Evolutionary conservation across 2,797 vertebrate species (phyloP).

Genomic region (Dryobates pubescens): DNA sequence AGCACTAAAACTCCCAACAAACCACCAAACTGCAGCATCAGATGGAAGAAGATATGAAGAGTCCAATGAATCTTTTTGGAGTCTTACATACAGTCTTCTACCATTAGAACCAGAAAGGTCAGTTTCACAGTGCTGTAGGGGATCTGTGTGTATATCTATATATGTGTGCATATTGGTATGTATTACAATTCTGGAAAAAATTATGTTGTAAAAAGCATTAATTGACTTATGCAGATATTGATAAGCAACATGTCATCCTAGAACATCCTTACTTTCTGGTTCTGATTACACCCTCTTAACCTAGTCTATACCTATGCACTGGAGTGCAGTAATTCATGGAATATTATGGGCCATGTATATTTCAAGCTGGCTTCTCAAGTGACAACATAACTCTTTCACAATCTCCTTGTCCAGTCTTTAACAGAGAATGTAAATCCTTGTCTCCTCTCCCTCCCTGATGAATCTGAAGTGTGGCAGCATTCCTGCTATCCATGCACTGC

Average conservation of each 20-base stretch:
- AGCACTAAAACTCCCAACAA: background rate
- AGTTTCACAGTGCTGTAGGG: background rate
- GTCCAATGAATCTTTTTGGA: background rate
- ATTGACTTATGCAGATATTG: conserved; percentile 27
- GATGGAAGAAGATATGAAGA: background rate
- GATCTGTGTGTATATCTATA: background rate
- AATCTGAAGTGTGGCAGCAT: background rate
- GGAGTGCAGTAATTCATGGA: conserved; percentile 56
- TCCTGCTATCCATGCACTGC: background rate
- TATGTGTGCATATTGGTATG: background rate
- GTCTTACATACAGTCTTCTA: background rate
- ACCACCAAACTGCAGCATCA: background rate
- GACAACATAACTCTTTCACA: conserved; percentile 61
- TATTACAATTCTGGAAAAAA: background rate
- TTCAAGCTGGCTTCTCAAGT: conserved; percentile 59
- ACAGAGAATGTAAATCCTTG: conserved; percentile 49
- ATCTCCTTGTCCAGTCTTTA: conserved; percentile 34
- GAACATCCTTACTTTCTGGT: conserved; percentile 55
- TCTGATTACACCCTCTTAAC: conserved; percentile 70
- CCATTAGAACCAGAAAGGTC: background rate
- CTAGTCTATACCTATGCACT: conserved; percentile 39
- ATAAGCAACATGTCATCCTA: conserved; percentile 52
- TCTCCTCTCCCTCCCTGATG: background rate
- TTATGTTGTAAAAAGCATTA: background rate
- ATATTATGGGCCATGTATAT: conserved; percentile 28